Evolutionary conservation across 2,113 vertebrate species (phyloP).

Genomic region (Oncorhynchus gorbuscha): DNA sequence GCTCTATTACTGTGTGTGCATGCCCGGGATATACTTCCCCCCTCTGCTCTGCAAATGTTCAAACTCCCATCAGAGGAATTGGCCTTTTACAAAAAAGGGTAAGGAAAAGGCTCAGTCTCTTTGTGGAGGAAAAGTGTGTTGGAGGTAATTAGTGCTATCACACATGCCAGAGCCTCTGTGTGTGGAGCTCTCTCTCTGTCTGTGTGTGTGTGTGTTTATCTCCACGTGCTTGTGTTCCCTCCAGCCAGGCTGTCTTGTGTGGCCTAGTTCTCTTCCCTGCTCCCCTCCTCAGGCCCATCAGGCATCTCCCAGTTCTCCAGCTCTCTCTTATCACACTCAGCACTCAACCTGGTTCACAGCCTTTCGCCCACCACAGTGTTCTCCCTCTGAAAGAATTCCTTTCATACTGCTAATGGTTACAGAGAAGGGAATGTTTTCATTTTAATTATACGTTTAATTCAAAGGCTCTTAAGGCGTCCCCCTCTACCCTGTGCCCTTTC

Average conservation of each 20-base stretch:
- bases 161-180: constrained; percentile 29
- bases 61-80: constrained; percentile 56
- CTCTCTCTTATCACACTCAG: constrained; percentile 62
- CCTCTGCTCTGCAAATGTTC: constrained; percentile 40
- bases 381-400: constrained; percentile 69
- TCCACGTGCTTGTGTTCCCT: constrained; percentile 4
- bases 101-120: constrained; percentile 48
- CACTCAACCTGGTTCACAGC: constrained; percentile 40
- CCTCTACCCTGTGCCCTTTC: constrained; percentile 51
- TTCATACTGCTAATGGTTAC: constrained; percentile 72
- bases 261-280: constrained; percentile 16
- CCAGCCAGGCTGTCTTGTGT: constrained; percentile 17
- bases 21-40: constrained; percentile 46
- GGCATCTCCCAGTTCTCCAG: constrained; percentile 29
- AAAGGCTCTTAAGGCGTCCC: constrained; percentile 61
- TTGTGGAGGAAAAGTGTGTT: constrained; percentile 46
- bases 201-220: background rate
- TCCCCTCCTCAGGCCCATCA: constrained; percentile 33
- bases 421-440: constrained; percentile 72
- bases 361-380: constrained; percentile 56
- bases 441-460: constrained; percentile 75
- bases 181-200: background rate
- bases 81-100: constrained; percentile 60
- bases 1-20: constrained; percentile 41
- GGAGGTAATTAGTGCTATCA: constrained; percentile 53